Percentiles rank a stretch among this genome's conserved stretches.
These are phyloP conservation scores for Bimastos eiseni DNA, from an alignment of 2,888 invertebrate species.

Conservation along the genomic window DNA sequence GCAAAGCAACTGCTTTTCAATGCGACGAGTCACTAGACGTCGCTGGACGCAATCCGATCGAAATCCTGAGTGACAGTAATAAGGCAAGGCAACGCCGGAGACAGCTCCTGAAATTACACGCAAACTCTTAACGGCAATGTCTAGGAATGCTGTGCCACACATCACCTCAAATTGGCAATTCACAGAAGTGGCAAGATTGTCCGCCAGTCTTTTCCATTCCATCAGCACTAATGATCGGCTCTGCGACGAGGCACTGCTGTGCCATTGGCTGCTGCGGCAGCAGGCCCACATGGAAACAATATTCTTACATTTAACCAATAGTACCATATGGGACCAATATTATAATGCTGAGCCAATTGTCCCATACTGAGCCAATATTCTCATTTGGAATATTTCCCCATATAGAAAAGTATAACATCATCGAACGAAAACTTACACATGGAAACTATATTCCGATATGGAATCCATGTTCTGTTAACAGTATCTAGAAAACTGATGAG, in stretches of 20 bases:
- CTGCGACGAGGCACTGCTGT: background rate
- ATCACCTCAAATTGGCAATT: background rate
- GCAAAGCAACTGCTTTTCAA: too few relatives aligned
- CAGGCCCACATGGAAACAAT: too few relatives aligned
- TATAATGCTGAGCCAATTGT: too few relatives aligned
- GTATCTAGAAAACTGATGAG: too few relatives aligned
- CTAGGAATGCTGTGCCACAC: background rate
- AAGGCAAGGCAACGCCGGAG: background rate
- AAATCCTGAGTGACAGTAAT: conserved; percentile 8
- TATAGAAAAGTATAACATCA: too few relatives aligned
- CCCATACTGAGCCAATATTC: too few relatives aligned
- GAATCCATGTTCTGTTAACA: background rate
- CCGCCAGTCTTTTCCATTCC: background rate
- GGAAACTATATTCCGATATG: too few relatives aligned
- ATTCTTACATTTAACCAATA: too few relatives aligned
- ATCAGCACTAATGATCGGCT: background rate
- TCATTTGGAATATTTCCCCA: too few relatives aligned
- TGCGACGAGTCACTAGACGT: background rate
- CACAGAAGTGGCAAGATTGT: conserved; percentile 9
- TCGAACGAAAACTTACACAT: too few relatives aligned
- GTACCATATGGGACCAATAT: too few relatives aligned
- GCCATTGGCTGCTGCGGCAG: too few relatives aligned
- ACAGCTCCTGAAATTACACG: background rate
- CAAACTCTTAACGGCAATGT: background rate
- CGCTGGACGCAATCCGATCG: background rate